A percentile compares a stretch with the other conserved stretches of the same genome.
phyloP scores from a whole-genome alignment of 2,113 vertebrate genomes.

The Phaetusa simplex region DNA sequence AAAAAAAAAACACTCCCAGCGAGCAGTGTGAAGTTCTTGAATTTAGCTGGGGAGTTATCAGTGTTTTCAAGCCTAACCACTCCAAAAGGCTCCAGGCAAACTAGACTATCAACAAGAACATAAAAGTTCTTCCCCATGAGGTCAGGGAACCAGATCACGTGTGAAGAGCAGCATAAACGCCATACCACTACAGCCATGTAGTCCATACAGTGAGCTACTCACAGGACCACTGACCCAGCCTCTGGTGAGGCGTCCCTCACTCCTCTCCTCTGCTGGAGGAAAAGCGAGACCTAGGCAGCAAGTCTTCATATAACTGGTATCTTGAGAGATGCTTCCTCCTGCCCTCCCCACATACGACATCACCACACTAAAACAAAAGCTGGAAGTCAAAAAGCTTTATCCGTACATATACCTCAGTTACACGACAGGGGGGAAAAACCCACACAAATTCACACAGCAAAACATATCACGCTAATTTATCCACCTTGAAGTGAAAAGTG shows the following conservation, averaged over 20 bases:
- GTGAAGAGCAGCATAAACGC: not conserved
- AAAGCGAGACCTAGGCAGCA: not conserved
- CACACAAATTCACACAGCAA: not conserved
- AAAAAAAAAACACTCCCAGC: not conserved
- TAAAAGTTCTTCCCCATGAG: not conserved
- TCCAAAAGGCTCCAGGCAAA: conserved; percentile 9
- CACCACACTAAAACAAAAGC: not conserved
- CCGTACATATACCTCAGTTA: not conserved
- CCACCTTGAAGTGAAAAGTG: not conserved
- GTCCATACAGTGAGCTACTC: not conserved
- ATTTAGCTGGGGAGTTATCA: not conserved
- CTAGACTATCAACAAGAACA: not conserved
- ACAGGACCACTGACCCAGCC: not conserved
- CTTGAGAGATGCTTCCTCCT: not conserved
- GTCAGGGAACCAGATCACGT: not conserved
- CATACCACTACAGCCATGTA: not conserved
- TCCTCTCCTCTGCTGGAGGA: not conserved
- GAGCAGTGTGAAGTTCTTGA: not conserved
- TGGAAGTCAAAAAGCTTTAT: not conserved
- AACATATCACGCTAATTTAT: not conserved
- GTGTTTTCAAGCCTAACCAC: not conserved
- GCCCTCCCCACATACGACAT: not conserved
- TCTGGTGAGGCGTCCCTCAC: not conserved
- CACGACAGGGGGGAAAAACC: too few species aligned
- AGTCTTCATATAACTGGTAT: not conserved